Evolutionary conservation across 2,113 vertebrate genomes (phyloP).

Genomic region (Oncorhynchus mykiss): DNA sequence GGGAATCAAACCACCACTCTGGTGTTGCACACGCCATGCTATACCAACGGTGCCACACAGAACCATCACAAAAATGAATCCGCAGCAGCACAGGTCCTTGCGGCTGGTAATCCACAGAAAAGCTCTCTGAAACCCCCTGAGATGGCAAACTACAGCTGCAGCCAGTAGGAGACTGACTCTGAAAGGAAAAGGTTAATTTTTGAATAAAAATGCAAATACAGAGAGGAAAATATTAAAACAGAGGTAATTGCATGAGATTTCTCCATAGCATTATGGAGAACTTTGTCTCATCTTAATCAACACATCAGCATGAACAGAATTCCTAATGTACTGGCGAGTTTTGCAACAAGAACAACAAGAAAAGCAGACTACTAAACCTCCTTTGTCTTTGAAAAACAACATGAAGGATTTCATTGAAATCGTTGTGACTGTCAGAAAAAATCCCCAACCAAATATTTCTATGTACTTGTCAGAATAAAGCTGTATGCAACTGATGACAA

Average conservation of each 20-base stretch:
- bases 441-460: conserved; percentile 9
- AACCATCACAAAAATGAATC: too few relatives aligned
- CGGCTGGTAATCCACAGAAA: not conserved
- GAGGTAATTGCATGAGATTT: conserved; percentile 51
- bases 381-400: conserved; percentile 10
- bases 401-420: not conserved
- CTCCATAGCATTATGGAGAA: conserved; percentile 31
- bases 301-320: conserved; percentile 47
- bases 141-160: conserved; percentile 17
- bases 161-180: conserved; percentile 9
- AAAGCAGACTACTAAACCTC: not conserved
- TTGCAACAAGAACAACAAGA: not conserved
- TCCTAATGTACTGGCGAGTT: conserved; percentile 26
- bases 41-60: too few relatives aligned
- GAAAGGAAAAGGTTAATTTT: conserved; percentile 53
- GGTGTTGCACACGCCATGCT: too few relatives aligned
- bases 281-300: conserved; percentile 27
- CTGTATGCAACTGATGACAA: conserved; percentile 44
- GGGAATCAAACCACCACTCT: too few relatives aligned
- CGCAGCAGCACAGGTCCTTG: not conserved
- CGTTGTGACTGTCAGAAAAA: not conserved
- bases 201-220: conserved; percentile 53
- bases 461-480: conserved; percentile 24
- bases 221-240: conserved; percentile 54
- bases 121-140: not conserved